Conservation (phyloP, 2,113 vertebrate genomes). For the Marmota flaviventris region DNA sequence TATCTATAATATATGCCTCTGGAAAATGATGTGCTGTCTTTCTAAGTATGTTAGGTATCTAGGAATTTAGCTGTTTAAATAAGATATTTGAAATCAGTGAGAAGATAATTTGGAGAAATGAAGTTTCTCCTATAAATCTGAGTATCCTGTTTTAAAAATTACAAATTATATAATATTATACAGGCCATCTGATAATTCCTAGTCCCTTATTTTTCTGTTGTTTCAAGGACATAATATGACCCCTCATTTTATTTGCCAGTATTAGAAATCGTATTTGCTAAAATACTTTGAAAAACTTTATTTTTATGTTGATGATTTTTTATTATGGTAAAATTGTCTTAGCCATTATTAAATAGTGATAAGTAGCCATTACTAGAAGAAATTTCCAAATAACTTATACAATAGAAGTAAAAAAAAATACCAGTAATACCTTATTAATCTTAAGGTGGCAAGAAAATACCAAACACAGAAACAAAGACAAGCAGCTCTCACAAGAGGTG, state of each 20-base stretch:
- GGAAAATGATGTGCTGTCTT: neutral
- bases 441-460: neutral
- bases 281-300: neutral
- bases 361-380: neutral
- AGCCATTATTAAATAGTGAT: neutral
- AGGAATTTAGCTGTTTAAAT: neutral
- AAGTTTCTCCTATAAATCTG: neutral
- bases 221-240: neutral
- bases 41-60: neutral
- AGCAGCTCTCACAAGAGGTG: neutral
- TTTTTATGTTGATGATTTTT: neutral
- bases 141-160: neutral
- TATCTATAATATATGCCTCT: neutral
- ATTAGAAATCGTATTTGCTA: neutral
- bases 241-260: neutral
- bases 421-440: neutral
- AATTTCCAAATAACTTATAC: neutral
- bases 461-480: neutral
- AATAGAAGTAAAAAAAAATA: constrained; percentile 34
- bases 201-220: neutral
- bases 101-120: neutral
- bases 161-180: neutral
- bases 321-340: neutral
- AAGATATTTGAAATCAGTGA: neutral
- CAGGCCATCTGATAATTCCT: neutral